A percentile compares a stretch with the other conserved stretches of the same genome.
These are phyloP conservation scores for Scomber japonicus DNA, from an alignment of 2,113 vertebrate genomes.

Conservation along the genomic window DNA sequence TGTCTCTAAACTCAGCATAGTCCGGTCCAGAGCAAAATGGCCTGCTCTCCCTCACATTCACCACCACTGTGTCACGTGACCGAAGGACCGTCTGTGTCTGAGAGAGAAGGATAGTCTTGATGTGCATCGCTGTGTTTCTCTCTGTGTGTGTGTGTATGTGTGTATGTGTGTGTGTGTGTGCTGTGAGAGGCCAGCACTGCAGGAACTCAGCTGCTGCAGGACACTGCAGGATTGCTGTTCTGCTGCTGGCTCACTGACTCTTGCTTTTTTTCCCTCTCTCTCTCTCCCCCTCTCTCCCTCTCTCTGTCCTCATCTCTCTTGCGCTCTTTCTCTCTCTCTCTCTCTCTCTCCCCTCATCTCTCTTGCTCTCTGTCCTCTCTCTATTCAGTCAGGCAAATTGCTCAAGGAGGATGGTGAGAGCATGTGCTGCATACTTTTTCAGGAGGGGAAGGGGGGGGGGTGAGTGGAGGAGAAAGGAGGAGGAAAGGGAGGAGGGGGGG, in stretches of 20 bases:
- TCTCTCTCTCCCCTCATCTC: conserved; percentile 20
- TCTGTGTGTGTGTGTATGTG: conserved; percentile 27
- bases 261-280: conserved; percentile 16
- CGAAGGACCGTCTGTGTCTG: conserved; percentile 37
- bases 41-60: conserved; percentile 43
- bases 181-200: conserved; percentile 78
- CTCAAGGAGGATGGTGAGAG: conserved; percentile 77
- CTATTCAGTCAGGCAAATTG: conserved; percentile 77
- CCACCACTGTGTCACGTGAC: conserved; percentile 71
- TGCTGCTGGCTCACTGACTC: conserved; percentile 71
- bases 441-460: conserved; percentile 27
- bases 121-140: conserved; percentile 16
- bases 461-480: conserved; percentile 29
- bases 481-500: conserved; percentile 22
- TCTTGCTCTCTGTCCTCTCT: conserved; percentile 38
- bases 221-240: conserved; percentile 83
- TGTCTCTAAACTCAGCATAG: conserved; percentile 57
- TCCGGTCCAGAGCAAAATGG: conserved; percentile 54
- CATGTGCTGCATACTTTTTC: conserved; percentile 83
- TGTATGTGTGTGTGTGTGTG: conserved; percentile 19
- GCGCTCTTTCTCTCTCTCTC: conserved; percentile 24
- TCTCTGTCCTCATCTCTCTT: conserved; percentile 31
- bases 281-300: conserved; percentile 18
- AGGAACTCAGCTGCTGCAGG: conserved; percentile 85
- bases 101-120: conserved; percentile 33